Conservation (phyloP, 2,797 vertebrate species). For the Sebastolobus alascanus region DNA sequence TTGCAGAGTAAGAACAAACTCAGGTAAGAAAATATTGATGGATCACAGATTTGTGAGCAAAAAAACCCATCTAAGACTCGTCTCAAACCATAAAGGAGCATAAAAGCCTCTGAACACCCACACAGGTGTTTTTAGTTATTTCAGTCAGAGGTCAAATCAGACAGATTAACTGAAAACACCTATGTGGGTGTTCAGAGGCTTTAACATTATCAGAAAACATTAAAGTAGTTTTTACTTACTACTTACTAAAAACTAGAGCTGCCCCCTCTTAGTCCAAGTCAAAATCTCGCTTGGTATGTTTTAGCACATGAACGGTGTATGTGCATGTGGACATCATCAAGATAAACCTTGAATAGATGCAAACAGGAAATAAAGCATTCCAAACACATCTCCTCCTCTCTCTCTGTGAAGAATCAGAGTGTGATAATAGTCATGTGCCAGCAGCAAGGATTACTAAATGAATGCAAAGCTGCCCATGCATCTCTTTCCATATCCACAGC, state of each 20-base stretch:
- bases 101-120: no score
- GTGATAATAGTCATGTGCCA: slow-evolving; percentile 54
- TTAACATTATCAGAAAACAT: not conserved
- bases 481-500: slow-evolving; percentile 37
- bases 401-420: slow-evolving; percentile 47
- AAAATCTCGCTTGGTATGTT: not conserved
- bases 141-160: no score
- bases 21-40: not conserved
- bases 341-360: slow-evolving; percentile 4
- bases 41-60: not conserved
- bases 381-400: slow-evolving; percentile 12
- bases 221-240: not conserved
- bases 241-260: no score
- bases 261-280: not conserved
- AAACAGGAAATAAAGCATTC: not conserved
- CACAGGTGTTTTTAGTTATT: no score
- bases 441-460: slow-evolving; percentile 61
- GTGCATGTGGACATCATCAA: not conserved
- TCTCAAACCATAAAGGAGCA: not conserved
- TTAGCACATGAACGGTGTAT: not conserved
- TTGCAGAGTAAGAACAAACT: not conserved
- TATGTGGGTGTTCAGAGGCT: no score
- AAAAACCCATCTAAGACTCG: not conserved
- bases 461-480: slow-evolving; percentile 62
- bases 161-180: no score